Evolutionary conservation across 2,888 invertebrate species (phyloP), one percentile per base, ranked within the genome.

Genomic region (Stramonita haemastoma): DNA sequence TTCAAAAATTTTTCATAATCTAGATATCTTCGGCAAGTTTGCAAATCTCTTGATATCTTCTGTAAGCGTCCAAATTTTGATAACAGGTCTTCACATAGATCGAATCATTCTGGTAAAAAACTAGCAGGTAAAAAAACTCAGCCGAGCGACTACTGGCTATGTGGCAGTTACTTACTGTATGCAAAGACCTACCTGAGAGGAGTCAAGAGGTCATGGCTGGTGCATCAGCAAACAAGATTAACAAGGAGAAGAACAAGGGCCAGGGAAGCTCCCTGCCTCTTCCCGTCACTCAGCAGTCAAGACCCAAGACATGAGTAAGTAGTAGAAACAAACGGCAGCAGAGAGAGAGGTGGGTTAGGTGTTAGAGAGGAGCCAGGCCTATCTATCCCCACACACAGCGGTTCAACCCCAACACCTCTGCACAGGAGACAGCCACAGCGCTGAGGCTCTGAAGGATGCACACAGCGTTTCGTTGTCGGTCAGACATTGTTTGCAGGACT

Each of bases 391-490:
- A 8, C 26, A 73, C 13, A 60, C 60, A 60, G 60, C 17, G 60
- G 60, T 60, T 60, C 13, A 15, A 15, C 11, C 60, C 60, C 60
- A 11, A 60, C 11, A 60, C 60, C 11, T 15, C 17, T 11, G 60
- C 11, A 15, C 17, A 19, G 60, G 60, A n/a, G n/a, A 60, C 60
- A 60, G 60, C 11, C 17, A 19, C 11, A 60, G 19, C 11, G 60
- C 11, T 60, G 60, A 15, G 60, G 60, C 60, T 60, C 60, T 60
- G 60, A 11, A 15, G 11, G 60, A 11, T 15, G 13, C 60, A 60
- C 77, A 77, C 11, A 77, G 77, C 32, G 60, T 19, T 77, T 77
- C 77, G 77, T 77, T 77, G 77, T 77, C 77, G 32, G 77, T 77
- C 77, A 32, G 11, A 32, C 11, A 77, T 11, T 11, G 32, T 77